Base-by-base conservation (phyloP, 2,113 vertebrate genomes). In the Notechis scutatus region DNA sequence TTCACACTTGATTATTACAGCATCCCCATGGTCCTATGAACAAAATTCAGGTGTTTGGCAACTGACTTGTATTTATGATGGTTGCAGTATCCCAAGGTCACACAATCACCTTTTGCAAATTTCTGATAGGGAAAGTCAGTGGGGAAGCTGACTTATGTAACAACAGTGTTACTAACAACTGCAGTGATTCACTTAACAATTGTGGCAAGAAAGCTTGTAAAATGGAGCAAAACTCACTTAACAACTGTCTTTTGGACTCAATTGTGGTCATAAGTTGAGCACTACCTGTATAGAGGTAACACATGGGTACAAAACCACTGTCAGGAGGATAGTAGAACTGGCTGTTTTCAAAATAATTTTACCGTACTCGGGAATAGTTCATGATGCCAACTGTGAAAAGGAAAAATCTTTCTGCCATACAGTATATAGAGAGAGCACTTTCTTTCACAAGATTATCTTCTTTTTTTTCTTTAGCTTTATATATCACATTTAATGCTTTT, bases 301-400 rank as follows among this genome's bases (percentile, higher is more conserved):
- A 52, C n/a, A 12, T 56, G 21, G 29, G 29, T 47, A 90, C 47
- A 74, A 56, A 45, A 56, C 20, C 42, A 29, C 2, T 91, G 57
- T 56, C 39, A 85, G 23, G 24, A 87, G 88, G 86, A 85, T 69
- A 12, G 8, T 39, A 56, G 39, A 7, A 87, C 12, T 15, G 42
- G 39, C 52, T 89, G 18, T 29, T 96, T 93, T 92, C 92, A 94
- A 85, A n/a, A 92, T 61, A 54, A 92, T 91, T 56, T 92, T 54
- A 0, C 9, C 57, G 61, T 39, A 89, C 39, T 34, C 91, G 47
- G 6, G 29, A 93, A 89, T n/a, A 81, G 90, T 21, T 26, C 91
- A 61, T 26, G 21, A 45, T 92, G 26, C 24, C 20, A 54, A 21
- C 57, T 15, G 15, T 47, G 54, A 45, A 47, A 34, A 23, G 20